Evolutionary conservation across 2,113 vertebrate species (phyloP).

Genomic region (Podiceps cristatus): DNA sequence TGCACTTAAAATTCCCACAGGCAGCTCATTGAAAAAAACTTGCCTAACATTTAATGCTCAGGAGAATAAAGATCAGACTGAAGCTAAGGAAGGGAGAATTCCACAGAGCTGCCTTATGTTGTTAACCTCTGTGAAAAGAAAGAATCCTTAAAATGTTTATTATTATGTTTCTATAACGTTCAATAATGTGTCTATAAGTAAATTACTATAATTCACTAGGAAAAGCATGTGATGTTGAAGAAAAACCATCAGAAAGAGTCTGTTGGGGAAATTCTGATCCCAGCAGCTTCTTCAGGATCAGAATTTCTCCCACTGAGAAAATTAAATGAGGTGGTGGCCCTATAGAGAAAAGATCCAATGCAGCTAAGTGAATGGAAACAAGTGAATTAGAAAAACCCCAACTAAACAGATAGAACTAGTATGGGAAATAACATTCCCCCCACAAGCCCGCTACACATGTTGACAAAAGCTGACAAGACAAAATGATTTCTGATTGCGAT

Average conservation of each 20-base stretch:
- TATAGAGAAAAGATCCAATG: constrained; percentile 20
- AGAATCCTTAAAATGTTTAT: background rate
- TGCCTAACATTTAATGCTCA: background rate
- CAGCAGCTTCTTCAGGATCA: background rate
- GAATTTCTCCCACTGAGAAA: constrained; percentile 12
- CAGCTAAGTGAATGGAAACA: constrained; percentile 21
- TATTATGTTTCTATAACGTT: background rate
- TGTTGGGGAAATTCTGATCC: background rate
- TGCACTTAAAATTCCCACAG: background rate
- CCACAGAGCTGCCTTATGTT: background rate
- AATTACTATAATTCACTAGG: background rate
- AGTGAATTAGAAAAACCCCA: background rate
- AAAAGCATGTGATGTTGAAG: background rate
- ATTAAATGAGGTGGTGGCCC: constrained; percentile 45
- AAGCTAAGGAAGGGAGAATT: background rate
- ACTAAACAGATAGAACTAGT: background rate
- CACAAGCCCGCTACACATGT: background rate
- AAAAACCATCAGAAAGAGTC: background rate
- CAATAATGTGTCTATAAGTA: background rate
- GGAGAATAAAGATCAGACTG: background rate
- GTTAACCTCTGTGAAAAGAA: background rate
- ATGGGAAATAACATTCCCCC: background rate
- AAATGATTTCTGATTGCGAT: background rate
- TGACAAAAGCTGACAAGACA: constrained; percentile 24
- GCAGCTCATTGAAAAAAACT: background rate